Percentiles rank a stretch among this genome's conserved stretches.
These are phyloP conservation scores for Panulirus ornatus DNA, from an alignment of 1,140 invertebrate genomes.

Conservation along the genomic window DNA sequence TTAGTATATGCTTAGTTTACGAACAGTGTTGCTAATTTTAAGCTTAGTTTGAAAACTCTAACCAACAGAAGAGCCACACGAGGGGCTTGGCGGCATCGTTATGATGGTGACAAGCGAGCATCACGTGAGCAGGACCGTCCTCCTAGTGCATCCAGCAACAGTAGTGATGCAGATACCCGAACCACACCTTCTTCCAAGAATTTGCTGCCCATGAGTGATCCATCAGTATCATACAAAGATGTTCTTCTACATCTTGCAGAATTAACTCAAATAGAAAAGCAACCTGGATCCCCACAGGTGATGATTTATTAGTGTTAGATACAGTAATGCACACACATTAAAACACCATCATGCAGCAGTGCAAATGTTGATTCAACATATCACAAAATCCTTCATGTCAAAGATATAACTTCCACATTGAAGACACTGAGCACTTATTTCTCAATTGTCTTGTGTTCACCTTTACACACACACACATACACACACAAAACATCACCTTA, in stretches of 20 bases:
- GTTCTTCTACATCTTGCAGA: constrained; percentile 72
- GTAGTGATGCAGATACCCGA: constrained; percentile 60
- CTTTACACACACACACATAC: no score
- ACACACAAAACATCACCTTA: no score
- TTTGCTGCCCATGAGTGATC: constrained; percentile 65
- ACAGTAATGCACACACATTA: no score
- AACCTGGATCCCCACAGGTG: constrained; percentile 74
- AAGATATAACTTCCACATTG: no score
- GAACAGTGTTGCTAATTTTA: constrained; percentile 51
- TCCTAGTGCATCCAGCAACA: constrained; percentile 67
- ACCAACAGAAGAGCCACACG: constrained; percentile 67
- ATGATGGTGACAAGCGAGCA: constrained; percentile 69
- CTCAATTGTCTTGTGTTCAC: no score
- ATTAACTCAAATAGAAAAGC: constrained; percentile 71
- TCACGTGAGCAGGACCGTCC: constrained; percentile 57
- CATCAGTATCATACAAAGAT: constrained; percentile 73
- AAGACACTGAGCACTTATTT: no score
- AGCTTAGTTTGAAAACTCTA: constrained; percentile 60
- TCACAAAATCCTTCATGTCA: no score
- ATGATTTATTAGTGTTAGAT: background rate
- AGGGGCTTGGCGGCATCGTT: constrained; percentile 69
- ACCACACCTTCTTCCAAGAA: constrained; percentile 35
- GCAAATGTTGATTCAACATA: no score
- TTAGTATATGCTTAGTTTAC: background rate
- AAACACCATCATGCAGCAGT: no score